Base-by-base conservation (phyloP, 2,797 vertebrate species). In the Pseudopleuronectes americanus region DNA sequence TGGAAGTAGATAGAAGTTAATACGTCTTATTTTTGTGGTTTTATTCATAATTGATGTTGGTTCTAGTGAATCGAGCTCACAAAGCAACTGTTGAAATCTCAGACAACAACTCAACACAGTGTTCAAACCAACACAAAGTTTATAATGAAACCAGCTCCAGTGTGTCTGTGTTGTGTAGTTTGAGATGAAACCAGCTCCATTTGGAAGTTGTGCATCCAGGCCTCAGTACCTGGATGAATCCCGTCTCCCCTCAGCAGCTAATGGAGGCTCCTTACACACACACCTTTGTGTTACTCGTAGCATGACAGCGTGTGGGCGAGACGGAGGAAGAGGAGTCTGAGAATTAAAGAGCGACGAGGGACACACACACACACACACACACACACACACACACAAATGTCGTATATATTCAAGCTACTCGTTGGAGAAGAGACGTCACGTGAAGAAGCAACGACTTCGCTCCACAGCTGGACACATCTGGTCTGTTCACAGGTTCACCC, bases 201-300 rank as follows among this genome's bases (percentile, higher is more conserved):
- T 28, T 85, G 64, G 62, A 79, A 84, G 66, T 81, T 76, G 73
- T 68, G 61, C 84, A 59, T 22, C 47, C 56, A 48, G 10, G 65
- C 64, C 63, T 66, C 55, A 31, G 67, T 71, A 65, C 56, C 47
- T 26, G 65, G 38, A 68, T 61, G 55, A 71, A 57, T 77, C 73
- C 62, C 48, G 21, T 31, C 60, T 26, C 31, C 70, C 47, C 74
- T 80, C 71, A 4, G 56, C 59, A 64, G 59, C 73, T 83, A 81
- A 85, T 84, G 65, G 67, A 79, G 69, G 69, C 68, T 74, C 59
- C 71, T 72, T 21, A 4, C 68, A 65, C 63, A 36, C 69, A 55
- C 65, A 71, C 73, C 62, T 77, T 21, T 56, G 57, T 73, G 77
- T 78, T 81, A 67, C 64, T 81, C 63, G 62, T 19, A 21, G 70